Conservation (phyloP, 1,140 invertebrate genomes). For the Atta cephalotes region DNA sequence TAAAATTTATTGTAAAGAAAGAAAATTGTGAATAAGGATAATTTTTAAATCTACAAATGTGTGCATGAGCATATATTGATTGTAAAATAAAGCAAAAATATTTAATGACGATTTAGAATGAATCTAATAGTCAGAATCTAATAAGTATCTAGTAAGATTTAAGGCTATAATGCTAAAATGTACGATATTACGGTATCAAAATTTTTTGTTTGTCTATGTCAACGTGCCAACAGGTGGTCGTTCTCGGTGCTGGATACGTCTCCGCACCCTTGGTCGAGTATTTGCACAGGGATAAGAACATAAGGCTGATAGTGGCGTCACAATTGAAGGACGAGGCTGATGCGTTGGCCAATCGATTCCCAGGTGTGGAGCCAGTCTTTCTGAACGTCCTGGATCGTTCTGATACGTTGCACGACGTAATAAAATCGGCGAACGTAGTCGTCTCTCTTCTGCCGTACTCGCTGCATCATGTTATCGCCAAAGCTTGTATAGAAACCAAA, state of each 20-base stretch:
- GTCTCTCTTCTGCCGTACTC: conserved; percentile 97
- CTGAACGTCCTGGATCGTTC: conserved; percentile 92
- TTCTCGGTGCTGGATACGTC: conserved; percentile 98
- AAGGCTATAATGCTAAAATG: background rate
- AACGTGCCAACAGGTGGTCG: conserved; percentile 89
- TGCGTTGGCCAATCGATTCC: conserved; percentile 91
- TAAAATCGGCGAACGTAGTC: conserved; percentile 92
- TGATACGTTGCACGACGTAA: conserved; percentile 90
- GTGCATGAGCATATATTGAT: no score
- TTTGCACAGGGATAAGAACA: conserved; percentile 92
- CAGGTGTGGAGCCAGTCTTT: conserved; percentile 93
- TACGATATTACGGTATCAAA: conserved; percentile 18
- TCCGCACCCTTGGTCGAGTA: conserved; percentile 97
- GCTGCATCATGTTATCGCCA: conserved; percentile 94
- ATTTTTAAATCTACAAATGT: background rate
- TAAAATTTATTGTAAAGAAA: no score
- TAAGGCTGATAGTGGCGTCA: conserved; percentile 95
- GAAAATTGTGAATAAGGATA: no score
- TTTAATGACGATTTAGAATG: background rate
- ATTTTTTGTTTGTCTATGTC: conserved; percentile 29
- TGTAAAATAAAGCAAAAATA: background rate
- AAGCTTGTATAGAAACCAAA: conserved; percentile 94
- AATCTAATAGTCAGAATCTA: background rate
- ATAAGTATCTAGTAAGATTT: background rate
- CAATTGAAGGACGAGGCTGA: conserved; percentile 96